These are phyloP conservation scores for Tichodroma muraria DNA, from an alignment of 2,113 vertebrate genomes.

Conservation along the genomic window DNA sequence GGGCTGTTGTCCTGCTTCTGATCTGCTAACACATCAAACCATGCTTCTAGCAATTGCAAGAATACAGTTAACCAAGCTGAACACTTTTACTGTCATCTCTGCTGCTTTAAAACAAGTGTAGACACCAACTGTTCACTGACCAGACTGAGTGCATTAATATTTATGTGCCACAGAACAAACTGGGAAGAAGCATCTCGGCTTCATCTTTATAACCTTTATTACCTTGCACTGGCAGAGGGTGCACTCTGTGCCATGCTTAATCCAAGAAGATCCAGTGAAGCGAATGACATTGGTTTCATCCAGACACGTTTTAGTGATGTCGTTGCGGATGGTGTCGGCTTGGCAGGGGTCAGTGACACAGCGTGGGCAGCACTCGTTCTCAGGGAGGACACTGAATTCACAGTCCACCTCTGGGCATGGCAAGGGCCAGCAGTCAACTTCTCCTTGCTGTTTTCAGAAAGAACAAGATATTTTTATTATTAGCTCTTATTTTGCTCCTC, in stretches of 20 bases:
- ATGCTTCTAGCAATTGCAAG: not conserved
- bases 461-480: not conserved
- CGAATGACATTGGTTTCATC: conserved; percentile 90
- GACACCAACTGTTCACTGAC: not conserved
- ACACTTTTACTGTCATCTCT: not conserved
- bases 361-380: conserved; percentile 90
- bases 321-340: conserved; percentile 88
- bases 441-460: conserved; percentile 79
- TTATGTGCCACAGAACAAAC: not conserved
- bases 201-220: conserved; percentile 20
- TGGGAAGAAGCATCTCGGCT: not conserved
- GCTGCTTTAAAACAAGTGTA: not conserved
- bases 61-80: not conserved
- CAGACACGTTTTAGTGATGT: conserved; percentile 94
- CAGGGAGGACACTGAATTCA: conserved; percentile 88
- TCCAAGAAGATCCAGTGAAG: conserved; percentile 97
- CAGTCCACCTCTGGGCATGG: conserved; percentile 88
- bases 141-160: not conserved
- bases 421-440: conserved; percentile 97
- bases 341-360: conserved; percentile 94
- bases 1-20: not conserved
- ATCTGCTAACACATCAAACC: not conserved
- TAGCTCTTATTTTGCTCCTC: not conserved
- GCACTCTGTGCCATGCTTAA: conserved; percentile 94
- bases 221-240: conserved; percentile 95